phyloP scores from a whole-genome alignment of 2,113 vertebrate species.

The Petromus typicus region DNA sequence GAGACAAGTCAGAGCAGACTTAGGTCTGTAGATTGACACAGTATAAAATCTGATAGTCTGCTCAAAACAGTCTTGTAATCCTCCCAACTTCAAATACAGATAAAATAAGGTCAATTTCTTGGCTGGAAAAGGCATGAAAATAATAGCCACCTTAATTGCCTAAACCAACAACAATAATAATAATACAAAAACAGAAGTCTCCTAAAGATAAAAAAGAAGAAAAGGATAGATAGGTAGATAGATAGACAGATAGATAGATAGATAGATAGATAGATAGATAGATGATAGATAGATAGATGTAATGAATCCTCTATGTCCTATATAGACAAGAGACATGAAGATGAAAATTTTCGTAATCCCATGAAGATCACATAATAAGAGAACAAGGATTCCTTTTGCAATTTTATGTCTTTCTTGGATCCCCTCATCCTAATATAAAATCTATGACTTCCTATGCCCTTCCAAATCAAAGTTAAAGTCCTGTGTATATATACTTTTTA shows the following conservation, averaged over 20 bases:
- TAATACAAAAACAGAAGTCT: slow-evolving; percentile 5
- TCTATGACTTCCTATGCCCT: neutral
- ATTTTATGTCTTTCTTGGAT: neutral
- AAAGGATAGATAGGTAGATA: too few relatives aligned
- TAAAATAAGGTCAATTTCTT: neutral
- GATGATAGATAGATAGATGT: too few relatives aligned
- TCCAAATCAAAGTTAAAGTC: slow-evolving; percentile 14
- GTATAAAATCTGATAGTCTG: neutral
- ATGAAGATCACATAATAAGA: neutral
- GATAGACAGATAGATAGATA: too few relatives aligned
- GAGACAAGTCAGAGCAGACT: neutral
- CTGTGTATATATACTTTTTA: neutral
- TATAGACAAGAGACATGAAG: neutral
- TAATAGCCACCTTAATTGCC: neutral
- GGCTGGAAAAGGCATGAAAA: neutral
- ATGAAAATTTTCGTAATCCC: neutral
- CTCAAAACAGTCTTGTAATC: neutral
- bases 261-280: too few relatives aligned
- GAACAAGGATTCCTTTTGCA: neutral
- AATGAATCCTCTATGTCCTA: neutral
- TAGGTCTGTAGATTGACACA: neutral
- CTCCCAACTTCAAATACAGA: neutral
- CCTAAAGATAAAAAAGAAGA: neutral
- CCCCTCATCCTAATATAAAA: neutral
- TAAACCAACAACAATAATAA: neutral